phyloP scores from a whole-genome alignment of 2,888 invertebrate genomes.

The Drosophila infuscata region DNA sequence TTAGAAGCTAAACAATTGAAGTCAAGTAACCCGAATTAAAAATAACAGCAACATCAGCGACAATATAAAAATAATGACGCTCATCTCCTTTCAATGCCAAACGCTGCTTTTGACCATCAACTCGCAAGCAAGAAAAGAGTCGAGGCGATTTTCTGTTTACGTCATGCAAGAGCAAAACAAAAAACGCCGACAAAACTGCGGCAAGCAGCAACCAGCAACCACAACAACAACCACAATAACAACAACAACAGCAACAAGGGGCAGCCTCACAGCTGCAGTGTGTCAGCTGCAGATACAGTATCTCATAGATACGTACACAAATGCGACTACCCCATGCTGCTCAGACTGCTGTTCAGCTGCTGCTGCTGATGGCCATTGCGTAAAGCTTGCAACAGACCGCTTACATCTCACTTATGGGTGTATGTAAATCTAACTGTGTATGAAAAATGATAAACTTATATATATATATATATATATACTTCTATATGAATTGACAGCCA shows the following conservation, averaged over 20 bases:
- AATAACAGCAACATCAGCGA: constrained; percentile 19
- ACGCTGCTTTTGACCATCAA: constrained; percentile 66
- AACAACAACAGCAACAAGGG: constrained; percentile 10
- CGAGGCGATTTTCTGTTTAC: constrained; percentile 68
- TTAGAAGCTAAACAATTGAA: constrained; percentile 40
- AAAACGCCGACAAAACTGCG: constrained; percentile 62
- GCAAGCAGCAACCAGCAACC: constrained; percentile 33
- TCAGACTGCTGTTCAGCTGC: constrained; percentile 27
- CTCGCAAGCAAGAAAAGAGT: constrained; percentile 49
- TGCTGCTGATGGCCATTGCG: constrained; percentile 48
- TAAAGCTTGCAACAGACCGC: constrained; percentile 44
- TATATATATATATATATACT: constrained; percentile 40
- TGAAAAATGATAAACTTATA: constrained; percentile 15
- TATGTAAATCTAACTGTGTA: constrained; percentile 11
- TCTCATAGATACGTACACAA: constrained; percentile 57
- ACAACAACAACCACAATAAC: constrained; percentile 18
- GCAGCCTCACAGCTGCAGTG: constrained; percentile 62
- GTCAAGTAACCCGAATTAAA: constrained; percentile 28
- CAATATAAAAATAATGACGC: constrained; percentile 27
- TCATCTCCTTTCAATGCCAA: constrained; percentile 75
- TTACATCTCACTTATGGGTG: constrained; percentile 32
- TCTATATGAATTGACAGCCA: constrained; percentile 61
- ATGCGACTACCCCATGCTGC: constrained; percentile 34
- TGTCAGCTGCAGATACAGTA: constrained; percentile 69
- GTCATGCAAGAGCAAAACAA: constrained; percentile 78